phyloP scores from a whole-genome alignment of 2,888 invertebrate genomes.

The Elgonia sp. region DNA sequence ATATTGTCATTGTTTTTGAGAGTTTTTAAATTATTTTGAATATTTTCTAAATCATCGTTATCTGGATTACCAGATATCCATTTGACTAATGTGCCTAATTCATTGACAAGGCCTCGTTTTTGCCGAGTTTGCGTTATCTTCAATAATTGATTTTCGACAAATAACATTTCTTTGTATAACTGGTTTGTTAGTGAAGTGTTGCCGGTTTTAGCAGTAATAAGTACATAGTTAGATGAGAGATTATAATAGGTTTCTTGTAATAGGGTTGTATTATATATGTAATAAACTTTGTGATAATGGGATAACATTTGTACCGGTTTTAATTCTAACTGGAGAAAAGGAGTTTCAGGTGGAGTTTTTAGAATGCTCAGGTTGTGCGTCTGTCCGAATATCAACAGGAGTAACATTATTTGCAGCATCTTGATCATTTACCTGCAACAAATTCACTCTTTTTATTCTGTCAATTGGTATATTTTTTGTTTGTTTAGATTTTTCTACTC shows the following conservation, averaged over 20 bases:
- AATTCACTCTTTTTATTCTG: constrained; percentile 4
- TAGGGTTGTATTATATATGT: constrained; percentile 14
- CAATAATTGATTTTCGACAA: not conserved
- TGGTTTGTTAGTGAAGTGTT: not conserved
- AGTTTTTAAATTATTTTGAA: not conserved
- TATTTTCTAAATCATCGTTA: constrained; percentile 25
- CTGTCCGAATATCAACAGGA: not conserved
- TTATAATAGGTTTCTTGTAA: constrained; percentile 13
- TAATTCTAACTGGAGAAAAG: constrained; percentile 16
- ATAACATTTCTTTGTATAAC: constrained; percentile 10
- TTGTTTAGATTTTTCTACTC: not conserved
- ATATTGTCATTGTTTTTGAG: constrained; percentile 5
- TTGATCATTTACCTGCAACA: constrained; percentile 9
- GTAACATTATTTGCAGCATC: not conserved
- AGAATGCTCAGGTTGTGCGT: not conserved
- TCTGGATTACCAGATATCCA: constrained; percentile 21
- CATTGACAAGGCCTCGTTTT: constrained; percentile 5
- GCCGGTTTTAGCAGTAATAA: not conserved
- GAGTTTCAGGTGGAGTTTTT: constrained; percentile 9
- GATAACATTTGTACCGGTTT: constrained; percentile 19
- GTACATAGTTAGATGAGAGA: constrained; percentile 7
- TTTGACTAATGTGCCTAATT: constrained; percentile 10
- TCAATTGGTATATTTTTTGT: constrained; percentile 11
- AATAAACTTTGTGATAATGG: constrained; percentile 18
- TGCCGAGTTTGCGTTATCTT: constrained; percentile 1